These are phyloP conservation scores for Acleris sparsana DNA, from an alignment of 2,888 invertebrate species.

Conservation along the genomic window DNA sequence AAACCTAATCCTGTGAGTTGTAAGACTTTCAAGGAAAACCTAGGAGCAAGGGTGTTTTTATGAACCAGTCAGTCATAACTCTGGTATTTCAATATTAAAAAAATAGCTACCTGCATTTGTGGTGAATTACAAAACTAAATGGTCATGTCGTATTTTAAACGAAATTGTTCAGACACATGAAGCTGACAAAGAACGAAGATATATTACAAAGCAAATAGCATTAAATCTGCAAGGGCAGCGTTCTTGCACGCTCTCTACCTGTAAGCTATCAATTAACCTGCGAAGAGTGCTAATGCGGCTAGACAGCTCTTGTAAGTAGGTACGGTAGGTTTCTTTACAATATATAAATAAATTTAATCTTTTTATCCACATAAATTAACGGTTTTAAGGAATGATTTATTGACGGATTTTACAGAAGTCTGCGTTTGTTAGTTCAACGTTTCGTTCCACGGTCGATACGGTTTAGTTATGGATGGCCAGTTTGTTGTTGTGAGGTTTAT, in stretches of 20 bases:
- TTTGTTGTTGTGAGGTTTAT: conserved; percentile 22
- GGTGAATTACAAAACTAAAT: too few species aligned
- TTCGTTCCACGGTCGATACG: conserved; percentile 36
- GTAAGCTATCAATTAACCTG: conserved; percentile 69
- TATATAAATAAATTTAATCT: conserved; percentile 1
- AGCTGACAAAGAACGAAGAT: conserved; percentile 45
- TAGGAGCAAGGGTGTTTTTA: too few species aligned
- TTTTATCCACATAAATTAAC: conserved; percentile 1
- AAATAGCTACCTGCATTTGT: neutral
- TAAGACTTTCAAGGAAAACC: neutral
- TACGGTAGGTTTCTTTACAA: conserved; percentile 43
- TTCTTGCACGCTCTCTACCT: conserved; percentile 71
- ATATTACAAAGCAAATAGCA: conserved; percentile 57
- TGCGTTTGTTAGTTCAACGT: conserved; percentile 30
- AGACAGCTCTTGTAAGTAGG: conserved; percentile 48
- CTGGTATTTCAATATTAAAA: neutral
- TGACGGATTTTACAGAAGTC: conserved; percentile 23
- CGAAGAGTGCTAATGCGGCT: conserved; percentile 51
- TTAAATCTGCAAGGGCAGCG: conserved; percentile 71
- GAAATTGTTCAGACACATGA: conserved; percentile 9
- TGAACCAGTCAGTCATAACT: neutral
- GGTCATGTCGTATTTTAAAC: neutral
- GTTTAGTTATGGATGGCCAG: conserved; percentile 33
- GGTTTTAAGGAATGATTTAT: conserved; percentile 8
- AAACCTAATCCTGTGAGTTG: conserved; percentile 10